A percentile compares a stretch with the other conserved stretches of the same genome.
phyloP scores from a whole-genome alignment of 2,797 vertebrate genomes.

The Macroramphosus scolopax region DNA sequence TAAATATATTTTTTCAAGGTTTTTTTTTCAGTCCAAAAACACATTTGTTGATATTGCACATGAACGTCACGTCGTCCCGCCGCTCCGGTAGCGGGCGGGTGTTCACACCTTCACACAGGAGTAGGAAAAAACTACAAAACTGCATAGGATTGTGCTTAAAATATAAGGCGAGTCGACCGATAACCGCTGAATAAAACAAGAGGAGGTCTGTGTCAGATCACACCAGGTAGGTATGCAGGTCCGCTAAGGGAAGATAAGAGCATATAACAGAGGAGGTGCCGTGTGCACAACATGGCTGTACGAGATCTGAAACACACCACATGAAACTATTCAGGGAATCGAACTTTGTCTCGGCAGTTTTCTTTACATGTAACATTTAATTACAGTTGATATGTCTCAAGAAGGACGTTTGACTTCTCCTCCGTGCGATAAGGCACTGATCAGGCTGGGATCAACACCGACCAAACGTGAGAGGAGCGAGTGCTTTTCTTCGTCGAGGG shows the following conservation, averaged over 20 bases:
- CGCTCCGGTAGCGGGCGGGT: slow-evolving; percentile 16
- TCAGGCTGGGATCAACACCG: too few species aligned
- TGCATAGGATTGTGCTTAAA: slow-evolving; percentile 30
- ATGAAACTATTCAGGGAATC: not conserved
- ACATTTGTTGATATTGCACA: slow-evolving; percentile 56
- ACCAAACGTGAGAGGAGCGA: too few species aligned
- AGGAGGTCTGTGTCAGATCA: slow-evolving; percentile 11
- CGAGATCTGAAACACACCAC: slow-evolving; percentile 3
- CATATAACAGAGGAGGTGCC: not conserved
- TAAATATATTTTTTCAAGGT: slow-evolving; percentile 63
- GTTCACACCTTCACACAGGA: slow-evolving; percentile 24
- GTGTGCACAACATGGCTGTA: slow-evolving; percentile 11
- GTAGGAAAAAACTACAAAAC: too few species aligned
- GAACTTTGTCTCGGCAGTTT: not conserved
- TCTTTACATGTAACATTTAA: slow-evolving; percentile 18
- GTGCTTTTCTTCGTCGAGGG: slow-evolving; percentile 34
- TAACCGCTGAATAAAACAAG: slow-evolving; percentile 21
- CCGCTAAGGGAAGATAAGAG: slow-evolving; percentile 2
- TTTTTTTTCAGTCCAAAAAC: slow-evolving; percentile 51
- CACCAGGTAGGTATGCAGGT: slow-evolving; percentile 4
- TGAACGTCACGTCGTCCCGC: slow-evolving; percentile 31
- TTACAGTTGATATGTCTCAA: slow-evolving; percentile 29
- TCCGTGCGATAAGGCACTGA: slow-evolving; percentile 68
- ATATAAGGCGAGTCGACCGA: slow-evolving; percentile 20
- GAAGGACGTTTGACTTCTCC: slow-evolving; percentile 21